These are phyloP conservation scores for Bursaphelenchus okinawaensis DNA, from an alignment of 2,888 invertebrate species.

Conservation along the genomic window DNA sequence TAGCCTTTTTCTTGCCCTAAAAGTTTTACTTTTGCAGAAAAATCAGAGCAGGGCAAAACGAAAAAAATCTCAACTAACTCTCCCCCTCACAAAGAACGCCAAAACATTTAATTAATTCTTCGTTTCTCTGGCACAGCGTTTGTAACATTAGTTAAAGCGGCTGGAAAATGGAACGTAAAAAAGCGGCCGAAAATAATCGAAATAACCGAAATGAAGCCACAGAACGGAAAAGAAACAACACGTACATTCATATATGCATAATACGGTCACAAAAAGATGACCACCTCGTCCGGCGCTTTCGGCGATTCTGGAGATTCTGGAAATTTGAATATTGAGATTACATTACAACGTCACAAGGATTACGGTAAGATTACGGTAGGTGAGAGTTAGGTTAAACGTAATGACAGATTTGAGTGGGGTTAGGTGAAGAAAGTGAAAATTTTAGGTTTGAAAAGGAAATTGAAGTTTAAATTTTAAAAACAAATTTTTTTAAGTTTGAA, in stretches of 20 bases:
- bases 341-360: neutral
- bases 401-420: neutral
- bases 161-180: neutral
- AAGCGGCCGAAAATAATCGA: neutral
- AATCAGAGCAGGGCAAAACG: too few species aligned
- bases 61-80: too few species aligned
- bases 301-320: slow-evolving; percentile 1
- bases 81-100: too few species aligned
- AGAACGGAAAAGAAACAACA: neutral
- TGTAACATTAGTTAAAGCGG: neutral
- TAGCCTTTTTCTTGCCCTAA: too few species aligned
- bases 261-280: slow-evolving; percentile 8
- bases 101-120: too few species aligned
- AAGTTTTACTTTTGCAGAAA: too few species aligned
- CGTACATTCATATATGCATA: slow-evolving; percentile 3
- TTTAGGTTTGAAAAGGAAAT: neutral
- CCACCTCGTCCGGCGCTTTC: slow-evolving; percentile 9
- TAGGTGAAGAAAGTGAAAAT: too few species aligned
- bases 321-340: neutral
- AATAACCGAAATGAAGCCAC: neutral
- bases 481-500: neutral
- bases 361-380: neutral
- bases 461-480: too few species aligned
- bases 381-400: neutral
- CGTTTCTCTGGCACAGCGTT: neutral